phyloP scores from a whole-genome alignment of 2,888 invertebrate genomes.

The Eupithecia abbreviata region DNA sequence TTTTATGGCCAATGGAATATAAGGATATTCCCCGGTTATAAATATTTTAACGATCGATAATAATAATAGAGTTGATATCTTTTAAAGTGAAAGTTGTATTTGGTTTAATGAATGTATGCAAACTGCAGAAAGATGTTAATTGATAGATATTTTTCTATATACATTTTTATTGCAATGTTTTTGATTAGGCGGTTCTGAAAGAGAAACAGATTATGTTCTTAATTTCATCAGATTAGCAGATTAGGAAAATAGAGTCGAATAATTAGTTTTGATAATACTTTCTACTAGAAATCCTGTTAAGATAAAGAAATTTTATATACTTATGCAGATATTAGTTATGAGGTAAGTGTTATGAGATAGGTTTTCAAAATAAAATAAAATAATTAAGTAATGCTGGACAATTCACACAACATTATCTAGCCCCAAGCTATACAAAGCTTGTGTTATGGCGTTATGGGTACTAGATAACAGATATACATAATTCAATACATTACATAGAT shows the following conservation, averaged over 20 bases:
- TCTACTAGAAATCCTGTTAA: neutral
- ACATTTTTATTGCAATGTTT: neutral
- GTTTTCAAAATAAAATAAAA: too few relatives aligned
- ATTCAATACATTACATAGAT: too few relatives aligned
- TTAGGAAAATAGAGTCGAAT: neutral
- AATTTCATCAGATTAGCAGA: neutral
- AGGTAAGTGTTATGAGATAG: too few relatives aligned
- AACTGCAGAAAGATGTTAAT: constrained; percentile 8
- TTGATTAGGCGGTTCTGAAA: neutral
- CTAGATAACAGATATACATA: too few relatives aligned
- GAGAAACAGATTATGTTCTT: constrained; percentile 4
- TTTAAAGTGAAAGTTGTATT: constrained; percentile 5
- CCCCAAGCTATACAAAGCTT: too few relatives aligned
- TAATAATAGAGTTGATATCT: neutral
- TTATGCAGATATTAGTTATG: neutral
- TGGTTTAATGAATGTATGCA: neutral
- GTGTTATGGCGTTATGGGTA: too few relatives aligned
- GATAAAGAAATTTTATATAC: neutral
- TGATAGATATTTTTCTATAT: neutral
- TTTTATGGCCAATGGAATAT: neutral
- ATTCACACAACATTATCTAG: too few relatives aligned
- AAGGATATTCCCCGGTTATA: constrained; percentile 1
- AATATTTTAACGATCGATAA: constrained; percentile 5
- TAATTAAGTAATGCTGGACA: too few relatives aligned
- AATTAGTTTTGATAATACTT: neutral